Evolutionary conservation across 2,797 vertebrate species (phyloP).

Genomic region (Paramormyrops hopkinsi): DNA sequence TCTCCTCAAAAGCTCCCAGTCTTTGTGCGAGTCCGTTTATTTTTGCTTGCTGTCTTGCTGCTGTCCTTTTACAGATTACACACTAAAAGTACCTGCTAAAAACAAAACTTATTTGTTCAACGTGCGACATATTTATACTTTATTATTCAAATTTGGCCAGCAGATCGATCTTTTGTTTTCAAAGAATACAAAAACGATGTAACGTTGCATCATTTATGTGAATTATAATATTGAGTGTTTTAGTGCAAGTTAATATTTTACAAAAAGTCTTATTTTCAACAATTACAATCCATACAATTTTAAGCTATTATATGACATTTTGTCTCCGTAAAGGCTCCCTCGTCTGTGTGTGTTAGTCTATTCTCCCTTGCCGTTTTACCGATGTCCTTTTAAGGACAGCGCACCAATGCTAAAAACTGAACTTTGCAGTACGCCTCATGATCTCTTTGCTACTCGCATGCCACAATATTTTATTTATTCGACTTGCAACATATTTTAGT

Average conservation of each 20-base stretch:
- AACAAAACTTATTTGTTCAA: not conserved
- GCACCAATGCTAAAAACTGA: not conserved
- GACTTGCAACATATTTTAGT: not conserved
- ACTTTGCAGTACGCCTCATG: not conserved
- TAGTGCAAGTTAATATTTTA: not conserved
- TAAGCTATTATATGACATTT: not conserved
- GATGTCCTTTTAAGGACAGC: not conserved
- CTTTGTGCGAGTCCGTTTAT: not conserved
- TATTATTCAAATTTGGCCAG: not conserved
- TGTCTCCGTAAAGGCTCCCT: not conserved
- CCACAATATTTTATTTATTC: not conserved
- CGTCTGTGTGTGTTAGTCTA: not conserved
- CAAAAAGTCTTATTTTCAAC: not conserved
- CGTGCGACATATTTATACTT: not conserved
- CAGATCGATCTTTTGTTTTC: too few relatives aligned
- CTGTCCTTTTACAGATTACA: not conserved
- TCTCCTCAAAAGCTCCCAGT: not conserved
- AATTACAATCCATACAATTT: not conserved
- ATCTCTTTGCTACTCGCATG: not conserved
- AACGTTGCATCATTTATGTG: too few relatives aligned
- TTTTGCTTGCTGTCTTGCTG: not conserved
- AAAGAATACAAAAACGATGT: too few relatives aligned
- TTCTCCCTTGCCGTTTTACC: not conserved
- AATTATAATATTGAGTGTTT: not conserved
- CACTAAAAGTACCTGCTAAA: not conserved